A percentile compares a stretch with the other conserved stretches of the same genome.
phyloP scores from a whole-genome alignment of 2,113 vertebrate species.

The Harpagus bidentatus region DNA sequence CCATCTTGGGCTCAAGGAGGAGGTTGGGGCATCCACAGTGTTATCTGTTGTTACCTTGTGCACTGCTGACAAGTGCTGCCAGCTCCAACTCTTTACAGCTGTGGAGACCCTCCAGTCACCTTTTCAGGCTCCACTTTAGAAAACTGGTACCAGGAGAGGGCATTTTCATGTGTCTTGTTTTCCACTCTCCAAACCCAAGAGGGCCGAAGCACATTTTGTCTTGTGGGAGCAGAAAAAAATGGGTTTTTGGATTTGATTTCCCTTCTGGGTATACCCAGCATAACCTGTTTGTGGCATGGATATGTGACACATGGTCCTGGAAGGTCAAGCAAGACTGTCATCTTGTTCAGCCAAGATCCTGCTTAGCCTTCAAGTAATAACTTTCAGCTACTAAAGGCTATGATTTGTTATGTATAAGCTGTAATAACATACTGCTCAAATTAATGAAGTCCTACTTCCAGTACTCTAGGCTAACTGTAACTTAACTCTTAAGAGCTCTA shows the following conservation, averaged over 20 bases:
- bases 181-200: not conserved
- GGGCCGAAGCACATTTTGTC: not conserved
- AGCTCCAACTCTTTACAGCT: not conserved
- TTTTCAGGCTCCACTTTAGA: not conserved
- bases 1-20: not conserved
- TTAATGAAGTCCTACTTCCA: constrained; percentile 21
- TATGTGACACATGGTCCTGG: not conserved
- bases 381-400: not conserved
- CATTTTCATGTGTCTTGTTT: not conserved
- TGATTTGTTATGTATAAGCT: not conserved
- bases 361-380: not conserved
- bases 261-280: fast-evolving
- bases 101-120: not conserved
- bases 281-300: not conserved
- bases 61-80: not conserved
- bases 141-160: not conserved
- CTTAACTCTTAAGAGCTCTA: not conserved
- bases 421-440: not conserved
- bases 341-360: not conserved
- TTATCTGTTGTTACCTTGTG: not conserved
- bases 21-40: not conserved
- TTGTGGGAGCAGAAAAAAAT: not conserved
- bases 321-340: not conserved
- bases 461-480: not conserved
- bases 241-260: not conserved